Evolutionary conservation across 2,797 vertebrate genomes (phyloP).

Genomic region (Pantherophis alleghaniensis): DNA sequence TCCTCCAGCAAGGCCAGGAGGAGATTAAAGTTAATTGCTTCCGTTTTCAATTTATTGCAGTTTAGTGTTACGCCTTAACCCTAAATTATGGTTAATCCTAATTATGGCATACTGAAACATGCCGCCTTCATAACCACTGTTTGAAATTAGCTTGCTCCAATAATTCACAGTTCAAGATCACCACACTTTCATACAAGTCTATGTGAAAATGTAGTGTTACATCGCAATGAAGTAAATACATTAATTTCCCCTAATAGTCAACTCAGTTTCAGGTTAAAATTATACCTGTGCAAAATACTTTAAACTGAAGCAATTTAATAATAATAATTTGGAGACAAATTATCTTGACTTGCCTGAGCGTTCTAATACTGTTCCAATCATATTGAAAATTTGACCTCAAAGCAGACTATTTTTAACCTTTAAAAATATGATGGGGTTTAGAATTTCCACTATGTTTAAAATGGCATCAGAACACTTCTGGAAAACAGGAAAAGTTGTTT

Average conservation of each 20-base stretch:
- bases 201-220: background rate
- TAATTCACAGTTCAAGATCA: background rate
- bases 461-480: background rate
- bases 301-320: background rate
- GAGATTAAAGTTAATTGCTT: background rate
- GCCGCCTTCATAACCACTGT: background rate
- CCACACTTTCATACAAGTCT: background rate
- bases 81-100: background rate
- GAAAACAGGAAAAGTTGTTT: background rate
- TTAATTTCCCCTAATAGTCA: background rate
- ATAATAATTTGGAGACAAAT: background rate
- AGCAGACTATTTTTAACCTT: background rate
- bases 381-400: background rate
- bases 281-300: background rate
- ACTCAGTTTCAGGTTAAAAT: background rate
- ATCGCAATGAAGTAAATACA: background rate
- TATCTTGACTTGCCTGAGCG: background rate
- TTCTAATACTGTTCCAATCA: background rate
- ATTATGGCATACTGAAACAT: background rate
- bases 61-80: background rate
- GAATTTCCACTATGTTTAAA: background rate
- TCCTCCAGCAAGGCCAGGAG: background rate
- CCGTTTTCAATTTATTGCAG: slow-evolving; percentile 1
- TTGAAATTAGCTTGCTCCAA: background rate
- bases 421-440: background rate